phyloP scores from a whole-genome alignment of 2,113 vertebrate species.

The Anthoscopus minutus region DNA sequence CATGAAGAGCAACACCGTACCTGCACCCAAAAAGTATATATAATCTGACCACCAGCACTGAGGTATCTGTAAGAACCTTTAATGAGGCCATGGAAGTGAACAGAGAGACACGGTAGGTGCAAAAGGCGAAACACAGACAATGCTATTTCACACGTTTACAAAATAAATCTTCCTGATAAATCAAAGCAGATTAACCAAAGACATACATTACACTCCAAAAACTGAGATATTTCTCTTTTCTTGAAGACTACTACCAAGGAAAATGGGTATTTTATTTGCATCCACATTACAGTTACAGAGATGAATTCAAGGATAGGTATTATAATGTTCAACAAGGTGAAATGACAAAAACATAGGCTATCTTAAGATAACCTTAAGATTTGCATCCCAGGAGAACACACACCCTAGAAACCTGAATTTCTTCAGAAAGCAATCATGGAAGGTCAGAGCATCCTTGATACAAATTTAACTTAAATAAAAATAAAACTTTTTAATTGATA shows the following conservation, averaged over 20 bases:
- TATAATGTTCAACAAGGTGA: not conserved
- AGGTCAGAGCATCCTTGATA: not conserved
- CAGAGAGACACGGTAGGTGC: not conserved
- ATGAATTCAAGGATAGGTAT: not conserved
- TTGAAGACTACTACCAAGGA: no score
- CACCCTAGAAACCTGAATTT: constrained; percentile 51
- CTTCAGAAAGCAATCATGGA: not conserved
- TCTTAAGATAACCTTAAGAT: not conserved
- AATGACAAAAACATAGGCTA: not conserved
- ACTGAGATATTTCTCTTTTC: no score
- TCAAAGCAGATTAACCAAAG: not conserved
- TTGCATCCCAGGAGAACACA: not conserved
- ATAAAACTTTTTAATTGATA: not conserved
- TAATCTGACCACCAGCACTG: not conserved
- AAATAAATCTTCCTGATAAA: not conserved
- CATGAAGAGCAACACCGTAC: not conserved
- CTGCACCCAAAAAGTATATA: not conserved
- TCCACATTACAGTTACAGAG: not conserved
- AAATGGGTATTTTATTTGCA: not conserved
- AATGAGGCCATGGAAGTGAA: not conserved
- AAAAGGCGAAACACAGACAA: not conserved
- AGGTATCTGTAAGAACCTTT: not conserved
- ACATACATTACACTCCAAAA: not conserved
- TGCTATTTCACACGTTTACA: not conserved
- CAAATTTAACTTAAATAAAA: constrained; percentile 15